Base-by-base conservation (phyloP, 2,113 vertebrate genomes). In the Sapayoa aenigma region DNA sequence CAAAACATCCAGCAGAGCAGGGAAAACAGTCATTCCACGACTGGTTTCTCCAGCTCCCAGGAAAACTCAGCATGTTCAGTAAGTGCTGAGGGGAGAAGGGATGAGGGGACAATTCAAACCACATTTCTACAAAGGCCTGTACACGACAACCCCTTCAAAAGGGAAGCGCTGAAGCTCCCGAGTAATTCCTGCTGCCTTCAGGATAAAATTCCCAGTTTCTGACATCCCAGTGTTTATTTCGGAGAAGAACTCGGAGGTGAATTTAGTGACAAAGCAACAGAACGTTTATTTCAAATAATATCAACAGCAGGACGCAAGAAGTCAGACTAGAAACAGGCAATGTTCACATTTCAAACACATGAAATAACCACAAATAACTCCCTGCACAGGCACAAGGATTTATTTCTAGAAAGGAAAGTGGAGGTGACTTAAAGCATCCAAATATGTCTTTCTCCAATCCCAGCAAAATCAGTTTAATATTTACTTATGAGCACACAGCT, bases 11-110 rank as follows among this genome's bases (percentile, higher is more conserved):
- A 80, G 1, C 67, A 68, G 52, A 11, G 18, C 47, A 41, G 28
- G 96, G 63, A 35, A 88, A 88, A 93, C 10, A 67, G 22, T 14
- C 35, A 89, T 63, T 73, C 94, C 30, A 56, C 3, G n/a, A 75
- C 78, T 58, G 65, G 33, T 95, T 94, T 93, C 58, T 82, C 52
- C 28, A 30, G 68, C 74, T 47, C 69, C 30, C 74, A 63, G 68
- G 87, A 28, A 91, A 97, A 90, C 31, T 83, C 66, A 84, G 93
- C 89, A 86, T 37, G 42, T 35, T 60, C 68, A 5, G 50, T 63
- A 22, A 24, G 28, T 78, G 88, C 72, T 86, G 69, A 78, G 31
- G 79, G 25, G 4, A 90, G 59, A 35, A 60, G 72, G 59, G 62
- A 90, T 12, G 25, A 60, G 37, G 78, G 42, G 95, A 59, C 35